Conservation (phyloP, 2,888 invertebrate genomes). For the Pyrrhia umbra region DNA sequence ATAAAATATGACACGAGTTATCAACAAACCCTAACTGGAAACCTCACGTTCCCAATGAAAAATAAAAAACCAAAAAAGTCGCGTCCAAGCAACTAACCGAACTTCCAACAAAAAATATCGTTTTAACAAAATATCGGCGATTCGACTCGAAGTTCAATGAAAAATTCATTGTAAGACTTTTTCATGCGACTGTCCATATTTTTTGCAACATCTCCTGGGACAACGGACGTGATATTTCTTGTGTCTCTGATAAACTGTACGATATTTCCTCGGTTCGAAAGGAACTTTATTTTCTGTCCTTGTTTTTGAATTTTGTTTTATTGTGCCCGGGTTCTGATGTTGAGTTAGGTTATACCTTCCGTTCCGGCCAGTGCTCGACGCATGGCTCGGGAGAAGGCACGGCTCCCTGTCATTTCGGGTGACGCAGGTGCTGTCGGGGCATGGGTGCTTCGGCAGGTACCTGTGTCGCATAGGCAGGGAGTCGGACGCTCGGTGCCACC, state of each 20-base stretch:
- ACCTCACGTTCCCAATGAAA: too few relatives aligned
- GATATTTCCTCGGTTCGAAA: conserved; percentile 66
- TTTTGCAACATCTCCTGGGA: conserved; percentile 60
- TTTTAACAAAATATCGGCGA: conserved; percentile 39
- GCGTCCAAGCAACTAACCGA: neutral
- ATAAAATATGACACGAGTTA: too few relatives aligned
- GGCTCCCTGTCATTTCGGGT: too few relatives aligned
- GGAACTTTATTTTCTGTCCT: conserved; percentile 58
- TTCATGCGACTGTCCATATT: conserved; percentile 61
- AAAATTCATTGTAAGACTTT: conserved; percentile 57
- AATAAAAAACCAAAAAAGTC: neutral
- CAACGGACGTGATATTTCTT: conserved; percentile 71
- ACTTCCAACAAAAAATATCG: conserved; percentile 16
- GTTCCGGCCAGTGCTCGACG: too few relatives aligned
- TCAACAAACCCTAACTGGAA: too few relatives aligned
- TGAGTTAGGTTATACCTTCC: too few relatives aligned
- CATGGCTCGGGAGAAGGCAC: too few relatives aligned
- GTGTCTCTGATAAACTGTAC: conserved; percentile 69
- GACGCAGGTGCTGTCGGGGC: too few relatives aligned
- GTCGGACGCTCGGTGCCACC: too few relatives aligned
- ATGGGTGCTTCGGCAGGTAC: too few relatives aligned
- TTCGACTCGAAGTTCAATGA: conserved; percentile 25
- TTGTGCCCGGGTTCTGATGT: conserved; percentile 26
- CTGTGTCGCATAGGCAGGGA: too few relatives aligned
- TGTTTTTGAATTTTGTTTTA: conserved; percentile 54